Conservation (phyloP, 2,797 vertebrate genomes). For the Paratrypauchen microcephalus region DNA sequence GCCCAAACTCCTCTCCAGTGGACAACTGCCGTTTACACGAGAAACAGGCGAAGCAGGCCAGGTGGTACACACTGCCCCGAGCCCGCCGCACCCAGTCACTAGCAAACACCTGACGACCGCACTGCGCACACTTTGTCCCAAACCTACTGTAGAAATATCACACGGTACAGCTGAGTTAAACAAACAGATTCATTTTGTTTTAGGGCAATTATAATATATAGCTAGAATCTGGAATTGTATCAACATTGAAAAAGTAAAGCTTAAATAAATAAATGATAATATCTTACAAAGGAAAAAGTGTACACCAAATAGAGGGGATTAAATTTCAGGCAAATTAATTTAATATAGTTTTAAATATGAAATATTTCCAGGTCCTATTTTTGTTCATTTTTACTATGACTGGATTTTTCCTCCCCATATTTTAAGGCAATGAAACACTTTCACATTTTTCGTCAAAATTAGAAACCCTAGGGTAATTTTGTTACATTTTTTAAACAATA, state of each 20-base stretch:
- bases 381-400: no score
- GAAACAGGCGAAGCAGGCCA: slow-evolving; percentile 97
- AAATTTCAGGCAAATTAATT: neutral
- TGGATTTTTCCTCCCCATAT: no score
- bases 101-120: slow-evolving; percentile 95
- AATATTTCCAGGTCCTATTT: no score
- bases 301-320: neutral
- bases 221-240: neutral
- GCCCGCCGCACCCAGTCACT: slow-evolving; percentile 97
- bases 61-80: slow-evolving; percentile 94
- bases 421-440: no score
- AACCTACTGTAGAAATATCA: slow-evolving; percentile 84
- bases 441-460: no score
- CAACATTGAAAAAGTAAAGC: neutral
- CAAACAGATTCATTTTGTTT: no score
- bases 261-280: neutral
- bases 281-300: neutral
- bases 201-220: neutral
- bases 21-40: slow-evolving; percentile 97
- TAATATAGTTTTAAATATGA: no score
- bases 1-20: slow-evolving; percentile 95
- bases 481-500: neutral
- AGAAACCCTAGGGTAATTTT: neutral
- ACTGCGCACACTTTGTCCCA: slow-evolving; percentile 95
- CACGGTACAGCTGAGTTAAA: neutral